Conservation (phyloP, 2,797 vertebrate genomes). For the Glossophaga mutica region DNA sequence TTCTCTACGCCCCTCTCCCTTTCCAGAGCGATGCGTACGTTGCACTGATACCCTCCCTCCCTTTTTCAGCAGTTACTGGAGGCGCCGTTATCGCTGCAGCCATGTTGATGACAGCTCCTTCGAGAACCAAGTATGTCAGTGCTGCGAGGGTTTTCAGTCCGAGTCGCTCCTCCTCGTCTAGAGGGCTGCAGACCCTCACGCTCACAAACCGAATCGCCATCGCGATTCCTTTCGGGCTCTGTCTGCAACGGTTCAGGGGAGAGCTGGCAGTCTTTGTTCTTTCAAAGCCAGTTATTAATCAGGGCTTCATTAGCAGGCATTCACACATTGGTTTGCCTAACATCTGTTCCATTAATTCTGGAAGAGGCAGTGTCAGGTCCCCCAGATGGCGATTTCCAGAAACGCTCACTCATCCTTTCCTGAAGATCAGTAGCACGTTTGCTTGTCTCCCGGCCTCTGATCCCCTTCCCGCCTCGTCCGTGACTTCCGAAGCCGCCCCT, state of each 20-base stretch:
- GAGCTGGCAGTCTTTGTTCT: slow-evolving; percentile 39
- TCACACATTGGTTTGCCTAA: slow-evolving; percentile 65
- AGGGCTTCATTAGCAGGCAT: slow-evolving; percentile 52
- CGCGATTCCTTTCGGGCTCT: background rate
- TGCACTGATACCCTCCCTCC: background rate
- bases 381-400: slow-evolving; percentile 71
- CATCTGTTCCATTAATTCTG: slow-evolving; percentile 69
- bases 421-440: slow-evolving; percentile 45
- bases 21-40: background rate
- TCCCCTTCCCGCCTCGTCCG: slow-evolving; percentile 20
- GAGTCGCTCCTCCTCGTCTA: background rate
- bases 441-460: slow-evolving; percentile 54
- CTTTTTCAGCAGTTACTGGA: background rate
- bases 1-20: background rate
- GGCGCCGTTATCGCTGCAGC: background rate
- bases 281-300: slow-evolving; percentile 57
- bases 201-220: background rate
- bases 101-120: background rate
- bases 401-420: slow-evolving; percentile 59
- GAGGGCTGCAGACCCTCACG: background rate
- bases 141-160: background rate
- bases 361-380: slow-evolving; percentile 41
- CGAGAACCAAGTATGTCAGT: background rate
- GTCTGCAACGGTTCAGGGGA: background rate
- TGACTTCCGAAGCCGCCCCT: slow-evolving; percentile 46